Evolutionary conservation across 2,113 vertebrate genomes (phyloP).

Genomic region (Chauna torquata): DNA sequence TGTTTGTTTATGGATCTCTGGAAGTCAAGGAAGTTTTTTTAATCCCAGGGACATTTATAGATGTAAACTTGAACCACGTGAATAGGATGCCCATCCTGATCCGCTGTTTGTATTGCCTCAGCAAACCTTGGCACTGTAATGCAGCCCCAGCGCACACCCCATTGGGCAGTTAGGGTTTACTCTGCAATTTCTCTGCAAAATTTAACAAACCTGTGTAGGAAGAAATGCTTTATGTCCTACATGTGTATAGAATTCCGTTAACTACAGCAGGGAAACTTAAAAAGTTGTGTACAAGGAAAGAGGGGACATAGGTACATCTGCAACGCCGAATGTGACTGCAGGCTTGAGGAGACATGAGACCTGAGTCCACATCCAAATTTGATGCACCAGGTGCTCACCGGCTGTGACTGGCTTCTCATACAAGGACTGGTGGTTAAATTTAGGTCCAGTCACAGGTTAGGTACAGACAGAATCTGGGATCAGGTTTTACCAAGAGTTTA

Average conservation of each 20-base stretch:
- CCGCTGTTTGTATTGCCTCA: not conserved
- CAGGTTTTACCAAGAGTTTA: not conserved
- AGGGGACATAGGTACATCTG: not conserved
- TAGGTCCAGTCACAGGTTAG: not conserved
- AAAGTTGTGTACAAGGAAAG: not conserved
- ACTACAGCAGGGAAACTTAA: not conserved
- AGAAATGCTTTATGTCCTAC: not conserved
- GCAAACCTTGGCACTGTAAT: not conserved
- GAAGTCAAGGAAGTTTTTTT: not conserved
- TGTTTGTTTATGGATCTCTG: not conserved
- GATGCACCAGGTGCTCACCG: not conserved
- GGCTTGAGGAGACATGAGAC: not conserved
- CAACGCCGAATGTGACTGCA: not conserved
- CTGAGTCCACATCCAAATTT: not conserved
- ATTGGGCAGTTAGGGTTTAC: not conserved
- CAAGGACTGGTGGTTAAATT: not conserved
- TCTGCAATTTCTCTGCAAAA: not conserved
- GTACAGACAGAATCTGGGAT: not conserved
- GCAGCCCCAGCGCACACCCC: not conserved
- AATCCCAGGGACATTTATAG: not conserved
- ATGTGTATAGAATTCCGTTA: not conserved
- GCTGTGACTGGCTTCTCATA: not conserved
- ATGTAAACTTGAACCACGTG: not conserved
- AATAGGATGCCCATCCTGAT: not conserved
- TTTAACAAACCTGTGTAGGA: not conserved